Conservation (phyloP, 2,888 invertebrate genomes). For the Tribolium freemani region DNA sequence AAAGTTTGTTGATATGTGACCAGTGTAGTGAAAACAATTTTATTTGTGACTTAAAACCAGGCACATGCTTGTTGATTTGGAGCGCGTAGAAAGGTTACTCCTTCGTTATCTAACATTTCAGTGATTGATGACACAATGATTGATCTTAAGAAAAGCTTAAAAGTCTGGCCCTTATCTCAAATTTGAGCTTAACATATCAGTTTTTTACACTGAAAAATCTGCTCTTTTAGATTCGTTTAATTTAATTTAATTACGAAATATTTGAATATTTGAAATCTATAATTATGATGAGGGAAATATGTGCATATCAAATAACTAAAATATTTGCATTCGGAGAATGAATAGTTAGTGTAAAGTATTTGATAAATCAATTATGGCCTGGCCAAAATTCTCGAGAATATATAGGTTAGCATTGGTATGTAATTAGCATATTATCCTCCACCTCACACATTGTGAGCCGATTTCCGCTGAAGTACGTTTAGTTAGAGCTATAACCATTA, state of each 20-base stretch:
- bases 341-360: not conserved
- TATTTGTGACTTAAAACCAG: not conserved
- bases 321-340: constrained; percentile 2
- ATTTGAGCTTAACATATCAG: constrained; percentile 35
- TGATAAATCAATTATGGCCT: constrained; percentile 7
- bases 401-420: not conserved
- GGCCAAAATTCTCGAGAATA: not conserved
- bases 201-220: not conserved
- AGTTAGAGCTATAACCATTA: constrained; percentile 13
- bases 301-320: not conserved
- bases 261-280: not conserved
- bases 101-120: constrained; percentile 37
- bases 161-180: constrained; percentile 29
- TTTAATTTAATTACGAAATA: constrained; percentile 2
- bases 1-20: not conserved
- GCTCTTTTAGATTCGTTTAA: not conserved
- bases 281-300: constrained; percentile 1
- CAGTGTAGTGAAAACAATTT: not conserved
- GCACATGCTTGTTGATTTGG: constrained; percentile 28
- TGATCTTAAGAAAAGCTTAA: constrained; percentile 36
- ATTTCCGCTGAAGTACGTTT: constrained; percentile 4
- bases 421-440: constrained; percentile 8
- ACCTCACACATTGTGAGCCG: not conserved
- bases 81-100: constrained; percentile 24
- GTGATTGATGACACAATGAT: constrained; percentile 39